Evolutionary conservation across 2,888 invertebrate species (phyloP), one percentile per base, ranked within the genome.

Genomic region (Sicus ferrugineus): DNA sequence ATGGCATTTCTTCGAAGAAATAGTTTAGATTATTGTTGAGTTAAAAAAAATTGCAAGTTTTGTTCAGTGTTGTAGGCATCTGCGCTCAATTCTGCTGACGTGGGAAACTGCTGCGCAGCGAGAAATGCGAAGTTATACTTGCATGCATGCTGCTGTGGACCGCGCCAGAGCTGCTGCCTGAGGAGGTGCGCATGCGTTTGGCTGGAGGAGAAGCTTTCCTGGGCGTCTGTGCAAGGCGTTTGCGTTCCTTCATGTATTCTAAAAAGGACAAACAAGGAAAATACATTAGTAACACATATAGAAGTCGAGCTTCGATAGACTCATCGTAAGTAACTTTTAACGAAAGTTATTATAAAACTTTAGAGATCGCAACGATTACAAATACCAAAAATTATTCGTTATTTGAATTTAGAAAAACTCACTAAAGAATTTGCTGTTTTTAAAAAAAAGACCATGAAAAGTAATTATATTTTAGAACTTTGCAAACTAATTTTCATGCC

Each of bases 191-290:
- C 79, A 83, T 78, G 68, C 84, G 83, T 79, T 85, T 85, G 67
- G 80, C 79, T 72, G 84, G 84, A 68, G 83, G 84, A 68, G 83
- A 80, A 71, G 81, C 75, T 79, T 85, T 85, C 74, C 84, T 85
- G 62, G 84, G 83, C 69, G 84, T 80, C 75, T 84, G 83, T 50
- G 81, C 75, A 59, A 85, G 79, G 42, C 85, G 84, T 76, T 85
- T 85, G 73, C 85, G 85, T 76, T 85, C 85, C 76, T 85, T 85
- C 83, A 85, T 84, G 75, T 84, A 85, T 75, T 85, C 85, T 85
- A 79, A 38, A 83, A 81, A 5, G 66, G 21, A 63, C 58, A 48
- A 66, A 46, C n/a, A 52, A 46, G n/a, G 34, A 54, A 65, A 52
- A 34, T n/a, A n/a, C n/a, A n/a, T n/a, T n/a, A n/a, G n/a, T n/a